Conservation (phyloP, 2,797 vertebrate genomes). For the Sitta carolinensis region DNA sequence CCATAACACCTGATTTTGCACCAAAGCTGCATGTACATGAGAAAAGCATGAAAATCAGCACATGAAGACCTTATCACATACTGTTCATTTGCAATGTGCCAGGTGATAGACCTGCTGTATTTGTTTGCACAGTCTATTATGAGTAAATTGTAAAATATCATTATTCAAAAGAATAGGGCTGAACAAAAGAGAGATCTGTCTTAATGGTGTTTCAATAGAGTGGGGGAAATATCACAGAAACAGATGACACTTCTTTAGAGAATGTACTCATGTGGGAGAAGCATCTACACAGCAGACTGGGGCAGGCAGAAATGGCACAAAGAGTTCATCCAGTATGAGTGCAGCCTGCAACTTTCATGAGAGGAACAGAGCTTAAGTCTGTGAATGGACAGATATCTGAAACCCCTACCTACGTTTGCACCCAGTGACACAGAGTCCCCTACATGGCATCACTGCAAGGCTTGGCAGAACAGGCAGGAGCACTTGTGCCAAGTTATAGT, state of each 20-base stretch:
- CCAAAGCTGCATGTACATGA: not conserved
- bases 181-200: not conserved
- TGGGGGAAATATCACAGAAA: not conserved
- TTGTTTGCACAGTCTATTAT: not conserved
- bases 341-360: not conserved
- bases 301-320: not conserved
- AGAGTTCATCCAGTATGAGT: not conserved
- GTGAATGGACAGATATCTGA: not conserved
- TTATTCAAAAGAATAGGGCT: not conserved
- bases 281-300: not conserved
- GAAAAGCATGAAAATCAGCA: not conserved
- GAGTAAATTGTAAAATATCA: not conserved
- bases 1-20: not conserved
- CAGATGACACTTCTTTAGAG: not conserved
- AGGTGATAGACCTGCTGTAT: not conserved
- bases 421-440: rapidly evolving
- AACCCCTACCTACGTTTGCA: not conserved
- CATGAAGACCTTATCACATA: not conserved
- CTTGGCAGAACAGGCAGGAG: not conserved
- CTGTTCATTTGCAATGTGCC: not conserved
- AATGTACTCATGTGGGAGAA: not conserved
- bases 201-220: not conserved
- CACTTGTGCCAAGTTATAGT: not conserved
- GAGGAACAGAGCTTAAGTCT: not conserved
- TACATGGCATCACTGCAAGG: not conserved